phyloP scores from a whole-genome alignment of 2,888 invertebrate species.

The Cephus pygmeus region DNA sequence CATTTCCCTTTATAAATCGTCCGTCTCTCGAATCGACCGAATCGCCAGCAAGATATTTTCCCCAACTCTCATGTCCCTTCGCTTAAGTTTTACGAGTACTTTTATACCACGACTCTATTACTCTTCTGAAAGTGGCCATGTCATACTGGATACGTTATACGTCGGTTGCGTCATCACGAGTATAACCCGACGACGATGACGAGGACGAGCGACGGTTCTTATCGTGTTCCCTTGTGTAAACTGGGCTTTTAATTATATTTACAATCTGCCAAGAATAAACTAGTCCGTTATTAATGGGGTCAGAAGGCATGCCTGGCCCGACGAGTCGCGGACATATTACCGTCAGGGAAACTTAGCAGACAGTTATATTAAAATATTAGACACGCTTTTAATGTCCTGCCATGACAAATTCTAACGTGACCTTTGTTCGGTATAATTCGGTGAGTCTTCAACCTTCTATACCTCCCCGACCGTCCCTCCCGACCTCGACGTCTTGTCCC shows the following conservation, averaged over 20 bases:
- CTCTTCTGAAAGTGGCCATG: neutral
- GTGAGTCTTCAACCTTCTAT: neutral
- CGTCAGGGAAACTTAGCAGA: neutral
- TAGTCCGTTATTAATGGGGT: conserved; percentile 23
- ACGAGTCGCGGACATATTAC: conserved; percentile 8
- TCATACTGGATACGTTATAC: neutral
- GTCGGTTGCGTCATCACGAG: neutral
- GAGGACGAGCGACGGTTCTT: conserved; percentile 14
- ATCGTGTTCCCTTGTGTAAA: conserved; percentile 47
- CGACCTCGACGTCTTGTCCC: too few species aligned
- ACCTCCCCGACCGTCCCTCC: too few species aligned
- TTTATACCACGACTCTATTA: neutral
- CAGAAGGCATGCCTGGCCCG: conserved; percentile 5
- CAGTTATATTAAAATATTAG: neutral
- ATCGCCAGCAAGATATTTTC: neutral
- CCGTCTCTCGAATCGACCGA: neutral
- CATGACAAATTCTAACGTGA: neutral
- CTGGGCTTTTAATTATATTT: conserved; percentile 56
- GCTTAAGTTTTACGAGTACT: neutral
- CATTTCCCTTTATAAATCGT: neutral
- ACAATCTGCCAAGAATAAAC: conserved; percentile 46
- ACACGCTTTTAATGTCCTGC: neutral
- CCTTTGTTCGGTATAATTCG: neutral
- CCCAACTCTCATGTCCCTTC: neutral
- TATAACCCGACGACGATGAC: neutral